Evolutionary conservation across 2,113 vertebrate genomes (phyloP).

Genomic region (Thomomys bottae): DNA sequence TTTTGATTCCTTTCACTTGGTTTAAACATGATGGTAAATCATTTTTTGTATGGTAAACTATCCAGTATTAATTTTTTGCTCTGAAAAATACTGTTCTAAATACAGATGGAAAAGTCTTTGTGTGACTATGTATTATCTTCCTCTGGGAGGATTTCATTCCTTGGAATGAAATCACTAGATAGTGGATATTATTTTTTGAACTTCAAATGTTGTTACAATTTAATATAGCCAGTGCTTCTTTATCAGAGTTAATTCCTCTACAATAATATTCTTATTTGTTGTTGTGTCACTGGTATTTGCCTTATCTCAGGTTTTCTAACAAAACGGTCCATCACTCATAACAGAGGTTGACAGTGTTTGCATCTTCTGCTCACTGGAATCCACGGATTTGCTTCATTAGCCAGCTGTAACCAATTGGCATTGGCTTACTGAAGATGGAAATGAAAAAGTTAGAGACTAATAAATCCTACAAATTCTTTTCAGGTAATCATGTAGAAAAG

Average conservation of each 20-base stretch:
- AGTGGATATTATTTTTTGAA: no score
- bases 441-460: slow-evolving; percentile 91
- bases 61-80: no score
- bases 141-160: no score
- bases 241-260: slow-evolving; percentile 88
- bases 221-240: slow-evolving; percentile 66
- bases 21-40: slow-evolving; percentile 87
- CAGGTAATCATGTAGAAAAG: slow-evolving; percentile 38
- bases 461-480: slow-evolving; percentile 45
- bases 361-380: slow-evolving; percentile 75
- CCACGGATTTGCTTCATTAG: slow-evolving; percentile 90
- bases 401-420: slow-evolving; percentile 91
- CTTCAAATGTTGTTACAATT: no score
- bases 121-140: no score
- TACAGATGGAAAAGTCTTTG: no score
- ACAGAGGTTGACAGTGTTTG: no score
- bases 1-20: slow-evolving; percentile 92
- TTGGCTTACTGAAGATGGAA: slow-evolving; percentile 92
- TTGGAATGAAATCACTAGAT: no score
- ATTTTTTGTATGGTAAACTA: no score
- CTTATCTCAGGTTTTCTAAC: slow-evolving; percentile 89
- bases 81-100: no score
- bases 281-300: slow-evolving; percentile 91
- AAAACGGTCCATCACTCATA: slow-evolving; percentile 92
- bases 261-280: slow-evolving; percentile 89